Conservation (phyloP, 1,140 invertebrate genomes). For the Thaumatotibia leucotreta region DNA sequence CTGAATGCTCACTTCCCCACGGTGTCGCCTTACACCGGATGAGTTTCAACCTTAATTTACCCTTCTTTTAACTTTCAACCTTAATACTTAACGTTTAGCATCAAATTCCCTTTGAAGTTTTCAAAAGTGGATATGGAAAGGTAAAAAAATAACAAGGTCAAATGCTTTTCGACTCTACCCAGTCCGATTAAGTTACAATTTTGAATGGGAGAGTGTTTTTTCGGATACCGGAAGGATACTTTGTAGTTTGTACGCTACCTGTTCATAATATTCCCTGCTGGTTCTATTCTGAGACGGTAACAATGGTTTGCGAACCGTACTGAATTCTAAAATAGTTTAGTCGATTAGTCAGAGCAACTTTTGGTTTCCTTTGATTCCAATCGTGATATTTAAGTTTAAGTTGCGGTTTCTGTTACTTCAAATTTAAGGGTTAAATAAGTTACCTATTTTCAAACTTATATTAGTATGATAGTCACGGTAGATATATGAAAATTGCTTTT, state of each 20-base stretch:
- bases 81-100: neutral
- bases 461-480: too few relatives aligned
- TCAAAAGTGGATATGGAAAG: neutral
- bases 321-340: constrained; percentile 53
- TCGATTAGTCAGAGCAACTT: constrained; percentile 37
- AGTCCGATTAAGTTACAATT: constrained; percentile 17
- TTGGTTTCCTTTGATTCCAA: constrained; percentile 7
- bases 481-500: neutral
- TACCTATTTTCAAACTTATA: too few relatives aligned
- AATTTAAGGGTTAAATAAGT: neutral
- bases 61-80: constrained; percentile 1
- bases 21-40: constrained; percentile 70
- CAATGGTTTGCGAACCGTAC: constrained; percentile 36
- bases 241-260: constrained; percentile 69
- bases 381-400: neutral
- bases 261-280: constrained; percentile 68
- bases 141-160: neutral
- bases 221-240: constrained; percentile 66
- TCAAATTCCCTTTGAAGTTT: neutral
- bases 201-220: neutral
- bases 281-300: constrained; percentile 41
- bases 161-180: constrained; percentile 9
- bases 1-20: constrained; percentile 60
- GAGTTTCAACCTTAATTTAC: constrained; percentile 52
- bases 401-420: neutral